These are phyloP conservation scores for Nothoprocta perdicaria DNA, from an alignment of 2,113 vertebrate species.

Conservation along the genomic window DNA sequence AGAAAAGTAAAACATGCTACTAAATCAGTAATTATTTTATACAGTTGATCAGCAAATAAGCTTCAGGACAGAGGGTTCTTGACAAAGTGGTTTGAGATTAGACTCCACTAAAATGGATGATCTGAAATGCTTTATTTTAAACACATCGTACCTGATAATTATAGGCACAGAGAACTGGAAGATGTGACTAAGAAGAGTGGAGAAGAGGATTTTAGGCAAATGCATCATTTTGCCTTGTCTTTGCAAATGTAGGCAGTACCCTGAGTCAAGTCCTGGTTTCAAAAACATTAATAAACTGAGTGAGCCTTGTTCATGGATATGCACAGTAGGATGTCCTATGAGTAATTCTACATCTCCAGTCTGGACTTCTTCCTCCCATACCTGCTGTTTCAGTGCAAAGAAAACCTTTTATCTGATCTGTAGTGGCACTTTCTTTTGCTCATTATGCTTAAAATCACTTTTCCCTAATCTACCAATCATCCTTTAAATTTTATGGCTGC, in stretches of 20 bases:
- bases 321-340: neutral
- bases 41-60: conserved; percentile 22
- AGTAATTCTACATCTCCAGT: neutral
- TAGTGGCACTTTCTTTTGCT: neutral
- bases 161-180: neutral
- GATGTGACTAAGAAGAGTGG: neutral
- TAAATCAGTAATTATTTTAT: conserved; percentile 61
- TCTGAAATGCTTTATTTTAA: conserved; percentile 29
- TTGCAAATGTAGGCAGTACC: neutral
- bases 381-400: neutral
- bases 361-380: neutral
- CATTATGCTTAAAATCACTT: neutral
- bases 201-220: neutral
- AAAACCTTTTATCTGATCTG: neutral
- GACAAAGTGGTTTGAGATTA: conserved; percentile 12
- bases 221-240: neutral
- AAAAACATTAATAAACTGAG: neutral
- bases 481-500: neutral
- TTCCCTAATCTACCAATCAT: neutral
- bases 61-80: conserved; percentile 41
- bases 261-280: rapidly evolving
- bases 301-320: neutral
- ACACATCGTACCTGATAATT: neutral
- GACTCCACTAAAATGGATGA: conserved; percentile 20
- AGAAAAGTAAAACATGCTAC: conserved; percentile 35